phyloP scores from a whole-genome alignment of 2,113 vertebrate genomes.

The Neofelis nebulosa region DNA sequence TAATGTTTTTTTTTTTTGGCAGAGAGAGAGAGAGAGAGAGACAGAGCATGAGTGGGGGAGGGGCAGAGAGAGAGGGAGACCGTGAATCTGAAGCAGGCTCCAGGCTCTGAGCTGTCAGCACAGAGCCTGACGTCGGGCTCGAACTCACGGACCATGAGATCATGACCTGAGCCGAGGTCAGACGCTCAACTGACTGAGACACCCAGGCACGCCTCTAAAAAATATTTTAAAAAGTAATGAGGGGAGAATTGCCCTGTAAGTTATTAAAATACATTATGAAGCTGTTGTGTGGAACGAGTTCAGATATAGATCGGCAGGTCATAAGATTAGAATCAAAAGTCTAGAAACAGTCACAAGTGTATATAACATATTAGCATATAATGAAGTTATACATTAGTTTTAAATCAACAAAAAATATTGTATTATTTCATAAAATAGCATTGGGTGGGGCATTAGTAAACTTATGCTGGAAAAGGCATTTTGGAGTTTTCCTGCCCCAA shows the following conservation, averaged over 20 bases:
- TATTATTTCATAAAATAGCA: background rate
- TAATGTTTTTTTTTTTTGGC: too few species aligned
- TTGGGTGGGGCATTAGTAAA: background rate
- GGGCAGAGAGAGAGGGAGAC: too few species aligned
- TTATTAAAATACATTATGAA: background rate
- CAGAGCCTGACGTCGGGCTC: too few species aligned
- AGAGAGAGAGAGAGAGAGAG: too few species aligned
- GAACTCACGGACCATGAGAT: too few species aligned
- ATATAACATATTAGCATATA: constrained; percentile 5
- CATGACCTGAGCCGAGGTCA: too few species aligned
- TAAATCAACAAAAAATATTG: background rate
- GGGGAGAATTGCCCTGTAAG: background rate
- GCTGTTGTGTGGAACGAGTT: background rate
- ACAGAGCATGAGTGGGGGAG: too few species aligned
- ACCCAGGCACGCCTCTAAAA: background rate
- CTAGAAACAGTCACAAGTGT: background rate
- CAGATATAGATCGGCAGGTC: background rate
- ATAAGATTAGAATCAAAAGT: background rate
- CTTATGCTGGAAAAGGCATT: background rate
- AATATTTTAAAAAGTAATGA: background rate
- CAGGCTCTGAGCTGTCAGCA: too few species aligned
- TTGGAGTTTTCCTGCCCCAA: background rate
- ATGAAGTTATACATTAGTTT: constrained; percentile 33
- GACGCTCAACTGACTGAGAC: too few species aligned
- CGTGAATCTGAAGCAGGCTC: too few species aligned